Conservation (phyloP, 1,140 invertebrate genomes). For the Caligus rogercresseyi region DNA sequence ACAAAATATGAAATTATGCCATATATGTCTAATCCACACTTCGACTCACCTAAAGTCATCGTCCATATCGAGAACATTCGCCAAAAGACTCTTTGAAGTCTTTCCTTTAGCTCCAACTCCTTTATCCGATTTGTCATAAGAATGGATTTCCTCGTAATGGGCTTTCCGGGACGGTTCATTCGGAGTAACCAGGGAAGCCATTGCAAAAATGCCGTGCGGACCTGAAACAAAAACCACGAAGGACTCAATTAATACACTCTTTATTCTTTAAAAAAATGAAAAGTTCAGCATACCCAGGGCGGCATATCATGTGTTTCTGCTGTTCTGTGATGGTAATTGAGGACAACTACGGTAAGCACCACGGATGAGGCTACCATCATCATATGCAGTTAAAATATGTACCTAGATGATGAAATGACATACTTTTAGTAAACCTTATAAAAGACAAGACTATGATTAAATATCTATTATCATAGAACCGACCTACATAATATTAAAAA, state of each 20-base stretch:
- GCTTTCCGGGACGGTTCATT: slow-evolving; percentile 66
- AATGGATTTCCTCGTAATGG: slow-evolving; percentile 75
- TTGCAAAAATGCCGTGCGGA: slow-evolving; percentile 77
- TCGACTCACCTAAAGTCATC: slow-evolving; percentile 61
- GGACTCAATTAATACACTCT: background rate
- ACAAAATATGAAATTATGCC: too few species aligned
- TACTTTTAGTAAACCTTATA: background rate
- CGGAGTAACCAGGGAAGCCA: slow-evolving; percentile 88
- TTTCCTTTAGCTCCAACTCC: slow-evolving; percentile 77
- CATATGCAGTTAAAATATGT: slow-evolving; percentile 99
- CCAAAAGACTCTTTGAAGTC: slow-evolving; percentile 75
- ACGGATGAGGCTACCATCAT: slow-evolving; percentile 98
- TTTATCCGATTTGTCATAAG: slow-evolving; percentile 62
- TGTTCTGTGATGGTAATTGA: slow-evolving; percentile 94
- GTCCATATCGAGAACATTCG: slow-evolving; percentile 77
- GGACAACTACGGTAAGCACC: slow-evolving; percentile 86
- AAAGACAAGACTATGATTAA: too few species aligned
- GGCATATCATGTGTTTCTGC: slow-evolving; percentile 94
- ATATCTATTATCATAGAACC: too few species aligned
- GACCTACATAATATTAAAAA: too few species aligned
- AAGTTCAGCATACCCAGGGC: slow-evolving; percentile 54
- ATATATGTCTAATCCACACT: too few species aligned
- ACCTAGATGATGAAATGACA: slow-evolving; percentile 39
- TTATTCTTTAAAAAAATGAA: background rate
- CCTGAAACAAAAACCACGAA: slow-evolving; percentile 36